These are phyloP conservation scores for Sebastes aleutianus DNA, from an alignment of 2,797 vertebrate species.

Conservation along the genomic window DNA sequence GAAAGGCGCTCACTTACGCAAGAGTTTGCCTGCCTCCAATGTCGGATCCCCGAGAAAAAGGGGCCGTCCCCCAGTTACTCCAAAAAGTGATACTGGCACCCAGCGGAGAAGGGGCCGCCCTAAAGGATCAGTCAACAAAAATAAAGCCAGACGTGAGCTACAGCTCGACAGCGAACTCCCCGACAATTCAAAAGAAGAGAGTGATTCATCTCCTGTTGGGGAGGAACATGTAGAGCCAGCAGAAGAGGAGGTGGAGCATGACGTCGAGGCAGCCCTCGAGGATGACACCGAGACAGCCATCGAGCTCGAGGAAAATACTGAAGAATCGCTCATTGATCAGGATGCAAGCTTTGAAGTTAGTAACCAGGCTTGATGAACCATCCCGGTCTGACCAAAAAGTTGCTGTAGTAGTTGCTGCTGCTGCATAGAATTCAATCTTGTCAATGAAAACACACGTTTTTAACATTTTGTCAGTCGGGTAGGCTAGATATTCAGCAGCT, in stretches of 20 bases:
- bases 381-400: slow-evolving; percentile 37
- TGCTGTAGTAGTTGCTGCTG: slow-evolving; percentile 51
- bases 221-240: background rate
- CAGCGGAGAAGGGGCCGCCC: slow-evolving; percentile 76
- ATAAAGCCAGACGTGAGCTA: slow-evolving; percentile 10
- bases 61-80: slow-evolving; percentile 51
- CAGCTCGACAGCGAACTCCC: background rate
- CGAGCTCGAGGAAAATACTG: background rate
- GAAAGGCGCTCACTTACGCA: slow-evolving; percentile 73
- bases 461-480: slow-evolving; percentile 55
- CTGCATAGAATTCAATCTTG: slow-evolving; percentile 47
- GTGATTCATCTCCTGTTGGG: background rate
- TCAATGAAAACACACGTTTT: slow-evolving; percentile 47
- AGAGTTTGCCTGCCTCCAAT: background rate
- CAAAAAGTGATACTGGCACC: background rate
- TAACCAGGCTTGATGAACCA: slow-evolving; percentile 46
- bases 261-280: background rate
- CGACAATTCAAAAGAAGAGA: slow-evolving; percentile 44
- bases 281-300: background rate
- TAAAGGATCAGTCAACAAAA: slow-evolving; percentile 66
- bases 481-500: slow-evolving; percentile 49
- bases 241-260: background rate
- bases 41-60: slow-evolving; percentile 55
- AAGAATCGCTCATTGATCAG: slow-evolving; percentile 20
- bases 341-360: slow-evolving; percentile 22